Evolutionary conservation across 2,888 invertebrate species (phyloP).

Genomic region (Andrena fulva): DNA sequence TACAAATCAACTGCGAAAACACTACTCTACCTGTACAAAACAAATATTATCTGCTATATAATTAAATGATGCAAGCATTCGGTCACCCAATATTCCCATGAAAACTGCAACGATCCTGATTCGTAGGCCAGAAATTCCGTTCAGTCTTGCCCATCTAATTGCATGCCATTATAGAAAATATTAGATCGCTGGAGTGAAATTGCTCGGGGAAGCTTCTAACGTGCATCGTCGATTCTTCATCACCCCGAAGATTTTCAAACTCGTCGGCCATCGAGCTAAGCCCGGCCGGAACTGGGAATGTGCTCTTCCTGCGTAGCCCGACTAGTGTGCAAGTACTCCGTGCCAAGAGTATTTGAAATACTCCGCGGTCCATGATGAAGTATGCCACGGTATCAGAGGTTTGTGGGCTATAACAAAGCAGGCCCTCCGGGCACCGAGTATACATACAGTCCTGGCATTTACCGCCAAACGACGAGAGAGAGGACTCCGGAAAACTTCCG

Average conservation of each 20-base stretch:
- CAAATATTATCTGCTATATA: no score
- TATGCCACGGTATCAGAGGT: constrained; percentile 77
- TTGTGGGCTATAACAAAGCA: constrained; percentile 75
- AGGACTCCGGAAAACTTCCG: constrained; percentile 65
- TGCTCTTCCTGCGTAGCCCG: constrained; percentile 57
- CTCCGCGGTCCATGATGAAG: constrained; percentile 75
- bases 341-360: constrained; percentile 77
- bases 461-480: constrained; percentile 54
- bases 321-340: constrained; percentile 68
- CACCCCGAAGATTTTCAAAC: constrained; percentile 53
- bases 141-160: background rate
- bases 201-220: background rate
- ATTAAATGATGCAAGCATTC: no score
- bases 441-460: constrained; percentile 67
- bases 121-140: background rate
- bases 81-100: no score
- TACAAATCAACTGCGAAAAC: no score
- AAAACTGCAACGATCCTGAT: no score
- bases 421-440: constrained; percentile 74
- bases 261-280: constrained; percentile 49
- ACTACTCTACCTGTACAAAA: no score
- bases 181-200: background rate
- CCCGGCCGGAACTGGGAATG: constrained; percentile 64
- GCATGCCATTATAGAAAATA: background rate
- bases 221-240: constrained; percentile 8